Conservation (phyloP, 2,888 invertebrate species). For the Lasioglossum leucozonium region DNA sequence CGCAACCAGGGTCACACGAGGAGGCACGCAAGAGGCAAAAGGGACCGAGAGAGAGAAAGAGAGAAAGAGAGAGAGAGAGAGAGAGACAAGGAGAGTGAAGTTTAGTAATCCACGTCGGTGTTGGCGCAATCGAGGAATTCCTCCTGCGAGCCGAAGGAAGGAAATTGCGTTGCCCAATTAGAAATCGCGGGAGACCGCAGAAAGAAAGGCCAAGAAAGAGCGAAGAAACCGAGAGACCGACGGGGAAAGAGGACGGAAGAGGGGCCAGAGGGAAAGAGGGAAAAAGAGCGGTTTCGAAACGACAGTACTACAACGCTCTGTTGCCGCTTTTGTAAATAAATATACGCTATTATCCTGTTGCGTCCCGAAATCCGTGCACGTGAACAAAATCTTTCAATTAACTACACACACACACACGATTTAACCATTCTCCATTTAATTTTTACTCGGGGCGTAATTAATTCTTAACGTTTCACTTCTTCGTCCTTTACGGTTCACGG, state of each 20-base stretch:
- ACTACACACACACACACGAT: neutral
- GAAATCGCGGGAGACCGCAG: constrained; percentile 73
- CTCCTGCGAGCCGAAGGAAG: constrained; percentile 70
- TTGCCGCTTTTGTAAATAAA: constrained; percentile 13
- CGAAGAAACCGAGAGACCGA: constrained; percentile 20
- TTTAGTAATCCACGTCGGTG: constrained; percentile 42
- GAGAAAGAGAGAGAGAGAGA: too few relatives aligned
- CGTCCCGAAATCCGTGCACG: neutral
- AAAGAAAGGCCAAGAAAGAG: constrained; percentile 63
- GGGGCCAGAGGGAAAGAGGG: neutral
- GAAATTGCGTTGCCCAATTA: constrained; percentile 74
- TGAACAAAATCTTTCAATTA: neutral
- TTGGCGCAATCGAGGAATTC: constrained; percentile 66
- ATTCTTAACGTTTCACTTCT: neutral
- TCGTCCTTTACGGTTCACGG: neutral
- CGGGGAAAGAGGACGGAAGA: constrained; percentile 21
- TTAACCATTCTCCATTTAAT: neutral
- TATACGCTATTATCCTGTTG: neutral
- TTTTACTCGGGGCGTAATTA: neutral
- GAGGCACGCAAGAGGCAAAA: neutral
- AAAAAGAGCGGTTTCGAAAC: constrained; percentile 45
- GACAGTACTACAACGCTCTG: neutral
- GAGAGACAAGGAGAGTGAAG: constrained; percentile 42
- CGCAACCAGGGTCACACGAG: neutral
- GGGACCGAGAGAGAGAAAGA: neutral